Conservation (phyloP, 2,797 vertebrate species). For the Cyclura pinguis region DNA sequence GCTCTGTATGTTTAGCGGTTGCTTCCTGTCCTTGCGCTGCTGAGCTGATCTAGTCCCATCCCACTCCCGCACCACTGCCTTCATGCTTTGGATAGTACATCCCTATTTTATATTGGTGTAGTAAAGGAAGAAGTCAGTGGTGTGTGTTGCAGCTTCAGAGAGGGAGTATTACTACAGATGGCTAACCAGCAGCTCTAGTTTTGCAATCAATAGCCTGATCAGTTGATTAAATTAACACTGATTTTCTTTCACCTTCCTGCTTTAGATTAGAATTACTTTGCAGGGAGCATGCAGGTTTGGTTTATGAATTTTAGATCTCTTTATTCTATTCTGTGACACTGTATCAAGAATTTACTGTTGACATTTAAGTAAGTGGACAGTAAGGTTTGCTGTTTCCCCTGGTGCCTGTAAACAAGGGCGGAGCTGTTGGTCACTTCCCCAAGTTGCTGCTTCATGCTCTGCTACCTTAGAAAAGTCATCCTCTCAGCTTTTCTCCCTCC, state of each 20-base stretch:
- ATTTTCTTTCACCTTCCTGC: conserved; percentile 78
- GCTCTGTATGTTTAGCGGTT: conserved; percentile 54
- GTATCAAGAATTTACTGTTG: conserved; percentile 60
- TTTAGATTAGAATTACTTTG: conserved; percentile 80
- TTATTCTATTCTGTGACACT: conserved; percentile 73
- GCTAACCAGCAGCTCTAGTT: conserved; percentile 82
- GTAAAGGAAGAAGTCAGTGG: conserved; percentile 78
- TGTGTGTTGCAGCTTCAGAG: conserved; percentile 79
- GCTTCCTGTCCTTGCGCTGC: conserved; percentile 31
- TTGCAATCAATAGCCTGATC: conserved; percentile 86
- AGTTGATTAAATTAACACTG: conserved; percentile 90
- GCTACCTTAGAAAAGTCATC: conserved; percentile 75
- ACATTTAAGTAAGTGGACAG: conserved; percentile 58
- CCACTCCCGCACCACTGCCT: not conserved
- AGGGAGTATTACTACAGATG: conserved; percentile 77
- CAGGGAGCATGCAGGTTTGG: conserved; percentile 58
- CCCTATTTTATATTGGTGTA: conserved; percentile 68
- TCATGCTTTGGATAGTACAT: not conserved
- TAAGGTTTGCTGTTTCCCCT: not conserved
- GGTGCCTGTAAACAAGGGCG: conserved; percentile 55
- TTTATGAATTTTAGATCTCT: conserved; percentile 76
- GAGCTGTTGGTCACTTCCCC: conserved; percentile 73
- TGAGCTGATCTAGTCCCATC: conserved; percentile 52
- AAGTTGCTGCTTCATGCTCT: conserved; percentile 71
- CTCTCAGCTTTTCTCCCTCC: conserved; percentile 64